Evolutionary conservation across 2,113 vertebrate genomes (phyloP), one percentile per base, ranked within the genome.

Genomic region (Numida meleagris): DNA sequence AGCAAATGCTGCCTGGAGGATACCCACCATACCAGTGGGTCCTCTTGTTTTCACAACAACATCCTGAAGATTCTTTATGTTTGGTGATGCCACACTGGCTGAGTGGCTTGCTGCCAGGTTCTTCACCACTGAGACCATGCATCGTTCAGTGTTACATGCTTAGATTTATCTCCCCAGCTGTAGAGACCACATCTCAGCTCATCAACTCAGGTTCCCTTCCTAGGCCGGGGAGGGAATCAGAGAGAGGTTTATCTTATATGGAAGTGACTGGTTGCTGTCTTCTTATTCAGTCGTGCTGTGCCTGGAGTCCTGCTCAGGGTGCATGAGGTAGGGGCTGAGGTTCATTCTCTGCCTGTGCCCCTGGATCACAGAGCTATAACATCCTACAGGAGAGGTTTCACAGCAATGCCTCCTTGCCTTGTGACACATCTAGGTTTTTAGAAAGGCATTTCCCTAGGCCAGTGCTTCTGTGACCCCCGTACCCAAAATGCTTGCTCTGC

Each of bases 401-500:
- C n/a, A 53, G 19, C 6, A 53, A 24, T 0, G 3, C 4, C 34
- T 80, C 68, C n/a, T 70, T 71, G 24, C 19, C 40, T 91, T 91
- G 55, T 3, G 17, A 12, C 8, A 13, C 7, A 21, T 23, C 6
- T 4, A 71, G 29, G 12, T 62, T 86, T 84, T 87, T 21, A 0
- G 27, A 91, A 92, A 70, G 12, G 10, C 5, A 19, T 80, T 77
- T 51, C 15, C 18, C 24, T 58, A 68, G 36, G 8, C 9, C 42
- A 58, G 43, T 25, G 14, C 5, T 48, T 62, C 46, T 50, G 12
- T 50, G 33, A 16, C 33, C 74, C 4, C 42, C 43, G 45, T 79
- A n/a, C 4, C 7, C 55, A 0, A 0, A 36, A 90, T 12, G 17
- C 6, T 14, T 73, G 29, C 12, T 3, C 18, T 75, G 43, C 3